phyloP scores from a whole-genome alignment of 2,113 vertebrate genomes.

The Corydoras maculifer region DNA sequence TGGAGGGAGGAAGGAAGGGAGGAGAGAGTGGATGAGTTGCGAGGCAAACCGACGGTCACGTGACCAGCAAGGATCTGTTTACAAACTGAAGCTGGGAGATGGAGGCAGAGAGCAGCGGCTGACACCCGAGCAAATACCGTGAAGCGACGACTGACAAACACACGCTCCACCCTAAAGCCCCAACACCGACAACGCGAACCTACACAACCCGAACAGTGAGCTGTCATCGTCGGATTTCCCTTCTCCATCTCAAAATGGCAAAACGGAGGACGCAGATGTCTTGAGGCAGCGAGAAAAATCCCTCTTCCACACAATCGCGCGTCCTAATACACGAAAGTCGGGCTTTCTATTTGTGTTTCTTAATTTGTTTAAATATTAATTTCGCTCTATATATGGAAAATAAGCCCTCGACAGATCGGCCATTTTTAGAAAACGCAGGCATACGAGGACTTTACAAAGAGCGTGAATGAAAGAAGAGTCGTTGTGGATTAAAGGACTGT shows the following conservation, averaged over 20 bases:
- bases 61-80: conserved; percentile 51
- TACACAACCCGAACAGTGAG: background rate
- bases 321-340: conserved; percentile 47
- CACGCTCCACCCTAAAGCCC: conserved; percentile 16
- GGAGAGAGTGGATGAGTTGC: conserved; percentile 57
- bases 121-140: conserved; percentile 22
- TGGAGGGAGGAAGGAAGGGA: conserved; percentile 50
- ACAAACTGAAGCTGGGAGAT: conserved; percentile 63
- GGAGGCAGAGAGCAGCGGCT: conserved; percentile 47
- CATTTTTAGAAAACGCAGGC: no score
- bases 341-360: conserved; percentile 46
- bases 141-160: conserved; percentile 9
- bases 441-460: no score
- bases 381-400: background rate
- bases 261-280: conserved; percentile 43
- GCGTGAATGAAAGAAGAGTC: no score
- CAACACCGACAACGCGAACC: conserved; percentile 10
- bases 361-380: conserved; percentile 17
- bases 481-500: no score
- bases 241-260: conserved; percentile 6
- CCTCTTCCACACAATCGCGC: conserved; percentile 37
- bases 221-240: background rate
- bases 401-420: no score
- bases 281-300: conserved; percentile 41
- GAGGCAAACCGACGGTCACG: conserved; percentile 76